Evolutionary conservation across 2,797 vertebrate species (phyloP), one percentile per base, ranked within the genome.

Genomic region (Loris lydekkerianus): DNA sequence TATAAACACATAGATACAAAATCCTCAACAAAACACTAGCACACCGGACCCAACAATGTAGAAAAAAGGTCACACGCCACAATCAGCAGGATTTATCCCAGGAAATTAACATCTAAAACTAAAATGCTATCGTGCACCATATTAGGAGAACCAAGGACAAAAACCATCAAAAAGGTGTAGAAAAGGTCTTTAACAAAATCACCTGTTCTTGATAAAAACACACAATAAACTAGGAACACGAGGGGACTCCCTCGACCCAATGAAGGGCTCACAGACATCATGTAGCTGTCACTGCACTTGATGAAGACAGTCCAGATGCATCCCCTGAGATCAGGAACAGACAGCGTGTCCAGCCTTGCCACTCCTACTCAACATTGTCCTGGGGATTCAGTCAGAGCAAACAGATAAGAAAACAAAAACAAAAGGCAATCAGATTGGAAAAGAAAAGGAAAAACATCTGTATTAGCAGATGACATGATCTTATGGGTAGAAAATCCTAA

Each of bases 331-430:
- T 4, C n/a, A 6, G 65, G 25, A 40, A 15, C 14, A 34, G 60
- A 43, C 0, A 0, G 13, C 8, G 3, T 0, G 37, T 29, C 49
- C 2, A 1, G 60, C 34, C 75, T 63, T 34, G 2, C 11, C 6
- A 2, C 25, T 8, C 21, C 60, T 27, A 0, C 0, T 7, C 20
- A 3, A 2, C 58, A 10, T 0, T 21, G 18, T 2, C 0, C 40
- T 29, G 46, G 18, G 75, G 7, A 65, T 3, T 6, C 13, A 1
- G 67, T 49, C 37, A 9, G 46, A 5, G 37, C 49, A 10, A 1
- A 18, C 0, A 75, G 27, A 34, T 58, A 40, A 11, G 27, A 40
- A 53, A 27, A 37, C 17, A 21, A 34, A 10, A 40, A 11, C 0
- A 14, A 23, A 18, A 17, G 14, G 49, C 23, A 10, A 31, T 18